Evolutionary conservation across 2,888 invertebrate genomes (phyloP), one percentile per base, ranked within the genome.

Genomic region (Caenorhabditis auriculariae): DNA sequence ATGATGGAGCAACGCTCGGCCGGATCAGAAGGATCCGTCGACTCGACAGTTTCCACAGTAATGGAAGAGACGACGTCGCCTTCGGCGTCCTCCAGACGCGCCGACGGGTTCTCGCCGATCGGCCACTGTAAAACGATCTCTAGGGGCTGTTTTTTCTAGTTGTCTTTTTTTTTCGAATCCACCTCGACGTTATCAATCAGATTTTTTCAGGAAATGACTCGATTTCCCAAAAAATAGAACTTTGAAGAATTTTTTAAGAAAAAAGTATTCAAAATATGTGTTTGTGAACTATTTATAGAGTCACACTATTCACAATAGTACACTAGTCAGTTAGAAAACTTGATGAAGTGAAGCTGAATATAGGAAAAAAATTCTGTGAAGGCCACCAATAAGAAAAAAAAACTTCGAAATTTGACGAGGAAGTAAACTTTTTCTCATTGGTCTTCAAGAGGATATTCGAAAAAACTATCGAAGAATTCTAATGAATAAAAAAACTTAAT

Each of bases 1-100:
- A 79, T 79, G 51, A 79, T 68, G 17, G 67, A 56, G 60, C 79
- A 79, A 32, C 76, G 64, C 48, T 79, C 73, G 35, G 74, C 68
- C 19, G 73, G 69, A 47, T 77, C 74, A 9, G 65, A 59, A 37
- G 66, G 60, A 21, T 69, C 66, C 2, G 57, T 59, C 9, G 61
- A 64, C 29, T 69, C 69, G 39, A 51, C 54, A 29, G 55, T 47
- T 28, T 62, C 64, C 9, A 69, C 55, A 7, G 69, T 60, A 53
- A 66, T 62, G 12, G 66, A 55, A 32, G 65, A 65, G 17, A 73
- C 68, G n/a, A 49, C 54, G 32, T 76, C 72, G 6, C 67, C 68
- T 26, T 77, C 72, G 12, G 44, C 50, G 51, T 74, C 68, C 44
- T 65, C 56, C 27, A 75, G 58, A 7, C 66, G 57, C 28, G 69